phyloP scores from a whole-genome alignment of 2,113 vertebrate species.

The Oreochromis tanganicae region DNA sequence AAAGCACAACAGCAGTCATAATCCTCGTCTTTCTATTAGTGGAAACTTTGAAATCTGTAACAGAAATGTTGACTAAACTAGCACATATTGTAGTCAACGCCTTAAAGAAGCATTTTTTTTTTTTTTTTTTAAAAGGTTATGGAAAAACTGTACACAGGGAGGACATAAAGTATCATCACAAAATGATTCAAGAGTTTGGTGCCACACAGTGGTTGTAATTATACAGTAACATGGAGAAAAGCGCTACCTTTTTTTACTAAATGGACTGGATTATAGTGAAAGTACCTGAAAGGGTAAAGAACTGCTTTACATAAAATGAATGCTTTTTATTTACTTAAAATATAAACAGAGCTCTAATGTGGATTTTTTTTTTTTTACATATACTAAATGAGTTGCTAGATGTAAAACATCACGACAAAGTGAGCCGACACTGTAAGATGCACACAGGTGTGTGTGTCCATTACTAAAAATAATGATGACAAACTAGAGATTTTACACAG shows the following conservation, averaged over 20 bases:
- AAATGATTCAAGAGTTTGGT: neutral
- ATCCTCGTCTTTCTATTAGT: accelerated
- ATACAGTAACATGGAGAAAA: neutral
- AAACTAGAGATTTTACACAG: neutral
- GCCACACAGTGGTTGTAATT: neutral
- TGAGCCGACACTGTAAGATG: neutral
- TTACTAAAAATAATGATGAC: neutral
- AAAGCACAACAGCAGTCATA: neutral
- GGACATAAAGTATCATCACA: neutral
- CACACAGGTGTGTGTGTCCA: neutral
- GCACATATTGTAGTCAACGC: neutral
- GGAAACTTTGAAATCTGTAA: neutral
- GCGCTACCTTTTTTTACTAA: neutral
- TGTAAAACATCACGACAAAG: neutral
- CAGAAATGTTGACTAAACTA: neutral
- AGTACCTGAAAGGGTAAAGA: neutral
- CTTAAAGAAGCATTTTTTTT: neutral
- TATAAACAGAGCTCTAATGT: neutral
- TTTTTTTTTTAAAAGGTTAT: neutral
- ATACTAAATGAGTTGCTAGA: neutral
- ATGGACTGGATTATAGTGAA: neutral
- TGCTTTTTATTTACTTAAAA: neutral
- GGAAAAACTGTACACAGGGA: neutral
- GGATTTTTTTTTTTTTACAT: accelerated
- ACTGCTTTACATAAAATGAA: neutral